phyloP scores from a whole-genome alignment of 2,888 invertebrate genomes.

The Drosophila borealis region DNA sequence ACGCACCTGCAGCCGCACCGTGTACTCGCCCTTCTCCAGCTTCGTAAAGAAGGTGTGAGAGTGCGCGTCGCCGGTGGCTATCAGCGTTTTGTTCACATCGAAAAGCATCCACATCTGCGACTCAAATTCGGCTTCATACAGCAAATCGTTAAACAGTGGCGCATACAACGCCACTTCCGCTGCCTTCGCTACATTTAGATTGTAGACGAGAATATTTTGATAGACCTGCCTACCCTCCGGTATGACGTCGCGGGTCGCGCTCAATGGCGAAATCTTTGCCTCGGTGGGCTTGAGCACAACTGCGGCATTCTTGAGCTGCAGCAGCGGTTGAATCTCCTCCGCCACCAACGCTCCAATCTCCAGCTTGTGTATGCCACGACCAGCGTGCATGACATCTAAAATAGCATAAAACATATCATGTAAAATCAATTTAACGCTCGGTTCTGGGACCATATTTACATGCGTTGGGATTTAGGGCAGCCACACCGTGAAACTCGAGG shows the following conservation, averaged over 20 bases:
- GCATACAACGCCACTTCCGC: constrained; percentile 93
- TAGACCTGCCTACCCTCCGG: constrained; percentile 96
- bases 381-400: constrained; percentile 89
- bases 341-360: constrained; percentile 88
- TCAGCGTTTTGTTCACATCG: constrained; percentile 94
- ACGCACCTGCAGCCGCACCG: constrained; percentile 93
- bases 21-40: constrained; percentile 98
- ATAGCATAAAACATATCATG: background rate
- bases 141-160: constrained; percentile 92
- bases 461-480: constrained; percentile 87
- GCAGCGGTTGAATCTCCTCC: constrained; percentile 92
- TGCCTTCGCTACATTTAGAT: constrained; percentile 92
- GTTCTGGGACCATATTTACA: constrained; percentile 68
- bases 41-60: constrained; percentile 91
- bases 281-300: constrained; percentile 93
- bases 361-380: constrained; percentile 90
- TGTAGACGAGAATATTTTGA: constrained; percentile 94
- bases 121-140: constrained; percentile 98
- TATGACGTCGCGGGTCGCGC: constrained; percentile 92
- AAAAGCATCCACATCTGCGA: constrained; percentile 98
- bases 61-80: constrained; percentile 95
- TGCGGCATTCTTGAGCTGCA: constrained; percentile 91
- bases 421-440: background rate
- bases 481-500: constrained; percentile 92
- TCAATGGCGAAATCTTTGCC: constrained; percentile 91